Evolutionary conservation across 2,888 invertebrate species (phyloP).

Genomic region (Platycnemis pennipes): DNA sequence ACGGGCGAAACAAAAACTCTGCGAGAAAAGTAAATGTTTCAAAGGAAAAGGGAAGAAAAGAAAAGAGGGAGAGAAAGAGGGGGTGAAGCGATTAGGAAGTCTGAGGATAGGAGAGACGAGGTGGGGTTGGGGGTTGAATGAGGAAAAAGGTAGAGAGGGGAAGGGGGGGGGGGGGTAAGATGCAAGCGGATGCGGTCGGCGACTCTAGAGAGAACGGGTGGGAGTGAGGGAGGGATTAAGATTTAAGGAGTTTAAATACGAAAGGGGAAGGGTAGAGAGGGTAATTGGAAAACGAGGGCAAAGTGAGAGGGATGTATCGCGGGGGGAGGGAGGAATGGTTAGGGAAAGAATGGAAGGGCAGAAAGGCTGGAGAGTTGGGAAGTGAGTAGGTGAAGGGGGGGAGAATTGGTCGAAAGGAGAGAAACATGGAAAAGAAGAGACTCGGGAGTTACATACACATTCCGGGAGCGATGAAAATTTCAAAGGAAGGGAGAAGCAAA

Average conservation of each 20-base stretch:
- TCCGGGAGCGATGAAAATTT: constrained; percentile 4
- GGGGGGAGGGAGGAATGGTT: background rate
- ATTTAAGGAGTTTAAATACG: background rate
- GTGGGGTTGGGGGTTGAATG: background rate
- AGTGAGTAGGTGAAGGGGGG: background rate
- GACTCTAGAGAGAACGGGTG: background rate
- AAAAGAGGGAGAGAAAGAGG: background rate
- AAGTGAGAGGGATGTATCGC: background rate
- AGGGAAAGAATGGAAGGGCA: background rate
- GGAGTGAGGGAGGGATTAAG: background rate
- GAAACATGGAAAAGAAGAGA: background rate
- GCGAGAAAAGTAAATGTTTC: background rate
- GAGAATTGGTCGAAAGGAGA: background rate
- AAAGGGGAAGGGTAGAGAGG: background rate
- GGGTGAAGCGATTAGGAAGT: background rate
- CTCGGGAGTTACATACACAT: background rate
- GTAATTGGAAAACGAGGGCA: background rate
- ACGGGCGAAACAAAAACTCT: background rate
- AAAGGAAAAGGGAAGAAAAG: background rate
- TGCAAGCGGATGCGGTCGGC: background rate
- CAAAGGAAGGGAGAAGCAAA: background rate
- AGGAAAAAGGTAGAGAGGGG: background rate
- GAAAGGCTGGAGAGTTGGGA: background rate
- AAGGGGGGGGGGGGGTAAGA: background rate
- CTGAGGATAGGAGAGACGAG: background rate